phyloP scores from a whole-genome alignment of 2,888 invertebrate species.

The Meiosimyza platycephala region DNA sequence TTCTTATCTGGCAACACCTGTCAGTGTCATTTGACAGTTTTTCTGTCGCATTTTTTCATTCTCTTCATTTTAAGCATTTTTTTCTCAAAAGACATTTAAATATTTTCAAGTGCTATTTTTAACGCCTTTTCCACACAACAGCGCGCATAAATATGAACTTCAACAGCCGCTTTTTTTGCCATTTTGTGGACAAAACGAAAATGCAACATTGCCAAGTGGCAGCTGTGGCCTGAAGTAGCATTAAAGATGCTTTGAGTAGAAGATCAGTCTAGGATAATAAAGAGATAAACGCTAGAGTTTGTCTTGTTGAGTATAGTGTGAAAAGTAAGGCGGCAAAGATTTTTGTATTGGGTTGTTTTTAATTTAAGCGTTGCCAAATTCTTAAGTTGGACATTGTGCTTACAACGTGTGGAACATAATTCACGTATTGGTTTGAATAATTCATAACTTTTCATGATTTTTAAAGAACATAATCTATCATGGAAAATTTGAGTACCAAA shows the following conservation, averaged over 20 bases:
- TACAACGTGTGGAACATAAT: too few species aligned
- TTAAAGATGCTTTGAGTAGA: neutral
- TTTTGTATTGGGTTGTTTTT: too few species aligned
- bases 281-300: too few species aligned
- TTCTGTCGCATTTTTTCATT: neutral
- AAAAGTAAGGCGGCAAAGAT: too few species aligned
- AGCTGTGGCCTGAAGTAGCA: neutral
- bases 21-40: neutral
- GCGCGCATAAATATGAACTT: neutral
- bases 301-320: too few species aligned
- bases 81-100: constrained; percentile 1
- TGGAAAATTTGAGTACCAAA: too few species aligned
- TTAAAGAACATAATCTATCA: too few species aligned
- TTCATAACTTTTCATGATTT: too few species aligned
- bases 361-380: too few species aligned
- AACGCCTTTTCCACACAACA: constrained; percentile 1
- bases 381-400: too few species aligned
- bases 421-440: too few species aligned
- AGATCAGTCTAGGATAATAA: neutral
- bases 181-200: neutral
- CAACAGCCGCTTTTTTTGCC: neutral
- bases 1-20: constrained; percentile 1
- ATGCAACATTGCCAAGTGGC: neutral
- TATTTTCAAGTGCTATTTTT: constrained; percentile 8
- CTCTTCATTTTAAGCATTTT: neutral